Conservation (phyloP, 2,888 invertebrate species). For the Strigamia transsilvanica region DNA sequence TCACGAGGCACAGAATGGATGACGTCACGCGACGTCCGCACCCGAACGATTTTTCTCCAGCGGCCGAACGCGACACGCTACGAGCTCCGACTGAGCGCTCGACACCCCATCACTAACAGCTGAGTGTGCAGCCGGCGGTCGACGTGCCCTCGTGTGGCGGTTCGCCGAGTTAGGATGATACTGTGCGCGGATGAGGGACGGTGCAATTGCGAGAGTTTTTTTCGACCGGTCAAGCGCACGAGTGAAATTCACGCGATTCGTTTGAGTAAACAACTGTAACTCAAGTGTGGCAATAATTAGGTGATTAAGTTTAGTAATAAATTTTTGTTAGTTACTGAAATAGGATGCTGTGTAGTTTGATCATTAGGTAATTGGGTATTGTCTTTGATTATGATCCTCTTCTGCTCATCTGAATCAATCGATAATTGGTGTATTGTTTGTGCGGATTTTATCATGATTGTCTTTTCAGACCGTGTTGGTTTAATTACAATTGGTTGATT, state of each 20-base stretch:
- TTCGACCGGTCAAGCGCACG: neutral
- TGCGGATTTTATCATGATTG: neutral
- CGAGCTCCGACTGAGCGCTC: constrained; percentile 32
- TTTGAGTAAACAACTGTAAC: neutral
- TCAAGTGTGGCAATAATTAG: constrained; percentile 10
- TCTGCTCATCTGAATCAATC: constrained; percentile 25
- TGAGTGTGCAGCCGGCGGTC: neutral
- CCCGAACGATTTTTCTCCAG: constrained; percentile 34
- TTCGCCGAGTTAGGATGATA: neutral
- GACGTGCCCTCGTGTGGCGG: constrained; percentile 21
- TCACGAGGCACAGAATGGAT: constrained; percentile 17
- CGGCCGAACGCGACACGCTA: constrained; percentile 42
- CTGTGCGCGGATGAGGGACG: no score
- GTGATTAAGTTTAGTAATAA: constrained; percentile 29
- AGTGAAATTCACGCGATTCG: neutral
- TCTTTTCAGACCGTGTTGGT: no score
- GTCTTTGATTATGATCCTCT: constrained; percentile 34
- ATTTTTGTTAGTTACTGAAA: constrained; percentile 27
- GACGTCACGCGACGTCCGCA: constrained; percentile 26
- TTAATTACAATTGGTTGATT: neutral
- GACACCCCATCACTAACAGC: constrained; percentile 29
- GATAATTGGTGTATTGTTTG: constrained; percentile 33
- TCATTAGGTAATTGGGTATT: constrained; percentile 42
- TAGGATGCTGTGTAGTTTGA: constrained; percentile 33
- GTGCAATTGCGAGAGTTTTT: neutral